Evolutionary conservation across 2,888 invertebrate species (phyloP).

Genomic region (Drosophila emarginata): DNA sequence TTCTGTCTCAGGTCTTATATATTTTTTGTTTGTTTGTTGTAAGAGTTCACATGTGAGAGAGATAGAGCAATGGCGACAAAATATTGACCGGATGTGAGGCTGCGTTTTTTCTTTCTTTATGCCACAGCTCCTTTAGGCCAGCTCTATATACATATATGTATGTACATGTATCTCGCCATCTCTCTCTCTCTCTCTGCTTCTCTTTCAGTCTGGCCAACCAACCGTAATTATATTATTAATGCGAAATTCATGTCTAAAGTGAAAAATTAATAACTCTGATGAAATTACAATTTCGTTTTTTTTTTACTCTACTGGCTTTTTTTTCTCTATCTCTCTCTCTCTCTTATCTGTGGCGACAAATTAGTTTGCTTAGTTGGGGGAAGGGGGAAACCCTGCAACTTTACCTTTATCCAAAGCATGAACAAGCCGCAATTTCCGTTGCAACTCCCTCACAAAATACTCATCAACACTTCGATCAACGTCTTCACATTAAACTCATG

Average conservation of each 20-base stretch:
- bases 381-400: not conserved
- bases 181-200: slow-evolving; percentile 3
- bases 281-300: slow-evolving; percentile 31
- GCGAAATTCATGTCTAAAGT: slow-evolving; percentile 65
- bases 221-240: slow-evolving; percentile 75
- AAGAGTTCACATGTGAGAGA: slow-evolving; percentile 75
- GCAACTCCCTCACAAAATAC: slow-evolving; percentile 7
- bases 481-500: not conserved
- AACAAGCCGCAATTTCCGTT: slow-evolving; percentile 19
- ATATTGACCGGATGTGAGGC: slow-evolving; percentile 80
- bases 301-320: slow-evolving; percentile 8
- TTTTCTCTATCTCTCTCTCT: not conserved
- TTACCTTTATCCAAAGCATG: not conserved
- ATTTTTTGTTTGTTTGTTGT: slow-evolving; percentile 48
- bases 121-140: slow-evolving; percentile 44
- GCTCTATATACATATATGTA: slow-evolving; percentile 9
- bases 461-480: slow-evolving; percentile 1
- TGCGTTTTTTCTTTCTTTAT: slow-evolving; percentile 63
- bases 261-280: slow-evolving; percentile 56
- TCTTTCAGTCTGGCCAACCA: slow-evolving; percentile 11
- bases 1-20: slow-evolving; percentile 29
- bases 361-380: not conserved
- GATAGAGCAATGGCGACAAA: slow-evolving; percentile 75
- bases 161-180: too few species aligned
- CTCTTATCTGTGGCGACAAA: slow-evolving; percentile 1